A percentile compares a stretch with the other conserved stretches of the same genome.
These are phyloP conservation scores for Brachyptera risi DNA, from an alignment of 2,888 invertebrate species.

Conservation along the genomic window DNA sequence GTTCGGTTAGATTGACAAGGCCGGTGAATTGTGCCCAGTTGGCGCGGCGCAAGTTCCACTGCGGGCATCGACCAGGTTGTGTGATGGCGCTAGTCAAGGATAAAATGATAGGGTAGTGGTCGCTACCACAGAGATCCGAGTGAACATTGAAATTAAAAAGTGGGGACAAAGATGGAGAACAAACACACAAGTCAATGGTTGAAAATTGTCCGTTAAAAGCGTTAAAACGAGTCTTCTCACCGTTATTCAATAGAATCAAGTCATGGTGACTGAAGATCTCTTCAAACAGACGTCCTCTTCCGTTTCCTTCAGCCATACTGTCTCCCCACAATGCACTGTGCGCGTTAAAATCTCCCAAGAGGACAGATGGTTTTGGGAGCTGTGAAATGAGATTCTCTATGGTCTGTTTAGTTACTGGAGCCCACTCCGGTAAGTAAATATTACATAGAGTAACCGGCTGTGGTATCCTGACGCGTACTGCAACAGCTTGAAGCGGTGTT, in stretches of 20 bases:
- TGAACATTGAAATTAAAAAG: neutral
- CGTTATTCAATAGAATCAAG: neutral
- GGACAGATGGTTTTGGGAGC: too few species aligned
- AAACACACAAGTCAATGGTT: neutral
- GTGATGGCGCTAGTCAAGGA: neutral
- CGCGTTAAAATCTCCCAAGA: slow-evolving; percentile 1
- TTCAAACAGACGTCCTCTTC: neutral
- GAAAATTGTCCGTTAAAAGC: neutral
- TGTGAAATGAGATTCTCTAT: neutral
- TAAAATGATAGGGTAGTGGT: neutral
- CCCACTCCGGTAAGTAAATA: neutral
- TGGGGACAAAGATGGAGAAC: neutral
- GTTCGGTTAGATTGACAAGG: neutral
- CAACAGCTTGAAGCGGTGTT: slow-evolving; percentile 13
- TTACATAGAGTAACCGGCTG: slow-evolving; percentile 5
- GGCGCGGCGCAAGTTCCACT: neutral
- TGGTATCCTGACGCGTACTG: too few species aligned
- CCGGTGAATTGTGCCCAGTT: neutral
- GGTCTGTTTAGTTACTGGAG: neutral
- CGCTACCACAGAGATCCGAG: neutral
- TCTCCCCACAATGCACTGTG: slow-evolving; percentile 3
- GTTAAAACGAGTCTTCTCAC: neutral
- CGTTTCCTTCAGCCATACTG: neutral
- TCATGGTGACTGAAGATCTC: neutral
- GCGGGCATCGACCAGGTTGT: neutral